phyloP scores from a whole-genome alignment of 2,797 vertebrate species.

The Microctenopoma stevenorrisi region DNA sequence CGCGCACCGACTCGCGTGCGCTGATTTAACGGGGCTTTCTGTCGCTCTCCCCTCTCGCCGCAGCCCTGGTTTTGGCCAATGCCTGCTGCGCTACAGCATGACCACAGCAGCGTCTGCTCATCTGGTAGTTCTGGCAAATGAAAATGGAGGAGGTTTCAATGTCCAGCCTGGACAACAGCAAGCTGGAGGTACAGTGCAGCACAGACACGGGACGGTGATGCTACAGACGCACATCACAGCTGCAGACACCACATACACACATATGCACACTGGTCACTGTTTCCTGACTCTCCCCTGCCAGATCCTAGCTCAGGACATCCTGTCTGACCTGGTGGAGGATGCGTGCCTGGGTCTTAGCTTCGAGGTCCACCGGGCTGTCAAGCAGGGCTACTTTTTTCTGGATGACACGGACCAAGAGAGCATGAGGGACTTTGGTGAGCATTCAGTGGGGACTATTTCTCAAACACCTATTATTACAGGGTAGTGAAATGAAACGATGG shows the following conservation, averaged over 20 bases:
- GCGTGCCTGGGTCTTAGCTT: conserved; percentile 98
- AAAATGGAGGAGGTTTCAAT: conserved; percentile 99
- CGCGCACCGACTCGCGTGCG: neutral
- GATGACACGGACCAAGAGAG: conserved; percentile 98
- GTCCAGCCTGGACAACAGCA: conserved; percentile 98
- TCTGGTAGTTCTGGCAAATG: conserved; percentile 93
- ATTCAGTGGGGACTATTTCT: neutral
- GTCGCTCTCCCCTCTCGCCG: conserved; percentile 39
- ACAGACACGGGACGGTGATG: neutral
- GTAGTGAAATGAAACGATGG: neutral
- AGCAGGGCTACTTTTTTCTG: conserved; percentile 97
- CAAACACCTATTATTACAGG: neutral
- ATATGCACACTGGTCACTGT: conserved; percentile 9
- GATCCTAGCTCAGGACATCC: conserved; percentile 97
- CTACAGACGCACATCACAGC: neutral
- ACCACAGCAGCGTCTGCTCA: conserved; percentile 82
- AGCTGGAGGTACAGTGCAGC: conserved; percentile 90
- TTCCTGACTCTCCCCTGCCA: conserved; percentile 58
- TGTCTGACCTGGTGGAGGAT: conserved; percentile 96
- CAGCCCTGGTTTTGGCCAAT: conserved; percentile 67
- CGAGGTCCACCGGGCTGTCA: conserved; percentile 96
- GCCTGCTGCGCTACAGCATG: conserved; percentile 85
- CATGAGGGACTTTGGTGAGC: conserved; percentile 97
- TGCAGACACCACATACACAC: conserved; percentile 1
- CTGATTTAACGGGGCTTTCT: neutral